Evolutionary conservation across 2,797 vertebrate species (phyloP), one percentile per base, ranked within the genome.

Genomic region (Pyrocephalus nanus): DNA sequence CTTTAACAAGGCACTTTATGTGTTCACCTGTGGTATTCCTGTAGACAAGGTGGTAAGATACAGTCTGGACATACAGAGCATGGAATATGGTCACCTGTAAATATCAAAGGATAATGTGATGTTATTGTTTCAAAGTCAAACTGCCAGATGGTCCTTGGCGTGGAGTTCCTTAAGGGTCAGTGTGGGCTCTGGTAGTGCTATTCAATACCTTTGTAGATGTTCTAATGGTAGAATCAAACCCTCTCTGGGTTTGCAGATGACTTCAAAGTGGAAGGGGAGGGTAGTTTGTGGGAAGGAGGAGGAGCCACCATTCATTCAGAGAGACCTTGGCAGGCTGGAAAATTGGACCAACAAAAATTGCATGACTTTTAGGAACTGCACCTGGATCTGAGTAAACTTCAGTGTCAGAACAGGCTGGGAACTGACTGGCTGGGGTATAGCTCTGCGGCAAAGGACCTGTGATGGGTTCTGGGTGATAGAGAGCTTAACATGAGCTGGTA

Each of bases 41-140:
- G 12, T 47, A 51, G 43, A 66, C 29, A 75, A 66, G 9, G 43
- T n/a, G 10, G 10, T 62, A 62, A 73, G 32, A 12, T 55, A 20
- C 3, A 55, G 9, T 38, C 32, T 57, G n/a, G 11, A 67, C 11
- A 8, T 47, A 34, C 1, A 38, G 45, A 54, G 16, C 0, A 0
- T 67, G 69, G 42, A 45, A 91, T 55, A 5, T 20, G 30, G 27
- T 82, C 6, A 21, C 43, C 9, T 80, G 34, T 55, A 32, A 65
- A 45, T 32, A 36, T 73, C 19, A 65, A 53, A 60, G 30, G 22
- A 15, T 42, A n/a, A 2, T 42, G 20, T 30, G 34, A 20, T 30
- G 17, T 66, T 66, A 55, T 20, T 53, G 11, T 10, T 25, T 76
- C 36, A 30, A 83, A 79, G 50, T 58, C 30, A 38, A 25, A 29